Evolutionary conservation across 2,888 invertebrate genomes (phyloP).

Genomic region (Epinotia demarniana): DNA sequence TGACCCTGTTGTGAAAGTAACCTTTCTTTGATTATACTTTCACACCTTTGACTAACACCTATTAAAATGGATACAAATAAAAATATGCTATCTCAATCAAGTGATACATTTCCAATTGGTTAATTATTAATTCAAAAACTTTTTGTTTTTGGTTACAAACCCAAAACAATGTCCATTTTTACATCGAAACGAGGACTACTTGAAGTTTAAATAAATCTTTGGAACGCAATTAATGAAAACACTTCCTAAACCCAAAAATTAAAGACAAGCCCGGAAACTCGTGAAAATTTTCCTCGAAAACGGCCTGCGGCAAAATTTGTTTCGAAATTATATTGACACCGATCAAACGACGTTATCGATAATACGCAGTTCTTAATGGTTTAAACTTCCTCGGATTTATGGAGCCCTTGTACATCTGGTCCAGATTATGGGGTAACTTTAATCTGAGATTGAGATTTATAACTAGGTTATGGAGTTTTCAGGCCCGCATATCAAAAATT

Average conservation of each 20-base stretch:
- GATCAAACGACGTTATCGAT: constrained; percentile 16
- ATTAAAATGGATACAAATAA: too few species aligned
- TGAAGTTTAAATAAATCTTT: neutral
- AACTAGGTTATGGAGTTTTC: neutral
- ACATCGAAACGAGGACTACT: too few species aligned
- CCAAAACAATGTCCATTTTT: too few species aligned
- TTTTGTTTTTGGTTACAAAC: too few species aligned
- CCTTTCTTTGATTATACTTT: too few species aligned
- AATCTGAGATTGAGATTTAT: neutral
- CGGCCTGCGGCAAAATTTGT: constrained; percentile 11
- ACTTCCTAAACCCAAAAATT: neutral
- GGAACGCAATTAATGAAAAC: constrained; percentile 2
- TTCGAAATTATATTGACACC: constrained; percentile 24
- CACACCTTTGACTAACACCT: too few species aligned
- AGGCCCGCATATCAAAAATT: too few species aligned
- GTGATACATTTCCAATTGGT: too few species aligned
- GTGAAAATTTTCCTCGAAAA: neutral
- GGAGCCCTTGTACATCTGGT: constrained; percentile 3
- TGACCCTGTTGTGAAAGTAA: too few species aligned
- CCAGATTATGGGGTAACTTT: neutral
- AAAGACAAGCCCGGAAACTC: neutral
- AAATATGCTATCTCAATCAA: too few species aligned
- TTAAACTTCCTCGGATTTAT: constrained; percentile 21
- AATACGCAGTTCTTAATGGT: constrained; percentile 9
- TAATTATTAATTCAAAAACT: too few species aligned